Percentiles rank a stretch among this genome's conserved stretches.
Conservation (phyloP, 1,140 invertebrate species). For the Ips typographus region DNA sequence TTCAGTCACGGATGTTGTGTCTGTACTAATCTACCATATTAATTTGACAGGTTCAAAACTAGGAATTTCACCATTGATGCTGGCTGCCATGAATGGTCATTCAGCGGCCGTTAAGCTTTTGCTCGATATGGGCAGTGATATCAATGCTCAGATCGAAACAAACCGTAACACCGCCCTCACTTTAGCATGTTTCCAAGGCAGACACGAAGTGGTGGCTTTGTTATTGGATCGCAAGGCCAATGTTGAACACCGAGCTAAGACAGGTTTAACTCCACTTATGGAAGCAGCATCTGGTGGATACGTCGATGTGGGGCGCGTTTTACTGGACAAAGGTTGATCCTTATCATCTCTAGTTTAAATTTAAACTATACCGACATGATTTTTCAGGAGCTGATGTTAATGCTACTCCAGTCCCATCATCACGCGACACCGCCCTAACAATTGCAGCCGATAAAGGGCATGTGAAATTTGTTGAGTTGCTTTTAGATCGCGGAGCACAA, state of each 20-base stretch:
- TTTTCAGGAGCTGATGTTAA: slow-evolving; percentile 88
- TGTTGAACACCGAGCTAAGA: slow-evolving; percentile 98
- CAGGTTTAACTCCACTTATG: slow-evolving; percentile 97
- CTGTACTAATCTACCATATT: background rate
- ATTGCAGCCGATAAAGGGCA: slow-evolving; percentile 99
- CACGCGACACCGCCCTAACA: slow-evolving; percentile 95
- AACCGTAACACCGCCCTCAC: slow-evolving; percentile 99
- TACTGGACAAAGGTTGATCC: slow-evolving; percentile 78
- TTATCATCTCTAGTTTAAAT: background rate
- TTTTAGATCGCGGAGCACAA: slow-evolving; percentile 73
- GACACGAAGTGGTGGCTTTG: slow-evolving; percentile 96
- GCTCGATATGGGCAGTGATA: slow-evolving; percentile 97
- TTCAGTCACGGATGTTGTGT: background rate
- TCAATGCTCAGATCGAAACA: slow-evolving; percentile 99
- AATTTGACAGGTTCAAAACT: slow-evolving; percentile 70
- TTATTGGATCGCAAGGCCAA: slow-evolving; percentile 96
- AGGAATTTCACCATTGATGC: slow-evolving; percentile 98
- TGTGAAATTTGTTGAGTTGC: slow-evolving; percentile 91
- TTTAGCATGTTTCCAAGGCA: slow-evolving; percentile 98
- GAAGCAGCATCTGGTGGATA: slow-evolving; percentile 99
- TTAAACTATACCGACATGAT: background rate
- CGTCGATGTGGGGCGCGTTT: slow-evolving; percentile 94
- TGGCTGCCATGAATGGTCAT: slow-evolving; percentile 99
- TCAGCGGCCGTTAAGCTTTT: slow-evolving; percentile 87
- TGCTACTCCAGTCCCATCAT: slow-evolving; percentile 96